Percentiles rank a stretch among this genome's conserved stretches.
Evolutionary conservation across 2,797 vertebrate genomes (phyloP).

Genomic region (Meriones psammophilus): DNA sequence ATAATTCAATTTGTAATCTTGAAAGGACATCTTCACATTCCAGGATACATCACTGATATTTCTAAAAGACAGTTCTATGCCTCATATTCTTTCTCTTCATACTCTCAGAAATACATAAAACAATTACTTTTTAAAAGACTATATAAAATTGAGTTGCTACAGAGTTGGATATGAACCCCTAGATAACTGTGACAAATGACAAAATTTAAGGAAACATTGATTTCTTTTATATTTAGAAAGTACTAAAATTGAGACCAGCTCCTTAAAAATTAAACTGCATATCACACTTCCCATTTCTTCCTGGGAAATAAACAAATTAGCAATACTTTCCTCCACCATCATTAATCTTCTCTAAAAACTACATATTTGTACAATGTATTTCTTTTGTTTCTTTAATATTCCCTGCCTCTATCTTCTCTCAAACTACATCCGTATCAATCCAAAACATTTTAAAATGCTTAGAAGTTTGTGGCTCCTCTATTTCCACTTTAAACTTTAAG

Average conservation of each 20-base stretch:
- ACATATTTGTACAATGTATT: conserved; percentile 87
- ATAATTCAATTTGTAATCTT: conserved; percentile 81
- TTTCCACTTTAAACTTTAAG: conserved; percentile 79
- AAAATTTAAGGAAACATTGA: conserved; percentile 81
- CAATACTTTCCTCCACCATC: conserved; percentile 84
- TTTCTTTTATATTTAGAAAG: conserved; percentile 86
- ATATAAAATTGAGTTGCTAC: conserved; percentile 77
- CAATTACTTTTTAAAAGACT: conserved; percentile 77
- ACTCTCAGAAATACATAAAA: conserved; percentile 85
- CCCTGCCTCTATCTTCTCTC: conserved; percentile 74
- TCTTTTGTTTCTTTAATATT: conserved; percentile 84
- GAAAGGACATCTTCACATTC: conserved; percentile 87
- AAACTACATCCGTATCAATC: conserved; percentile 68
- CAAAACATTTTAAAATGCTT: conserved; percentile 67
- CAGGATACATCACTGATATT: conserved; percentile 79
- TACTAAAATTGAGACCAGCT: conserved; percentile 90
- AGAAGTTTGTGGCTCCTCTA: conserved; percentile 81
- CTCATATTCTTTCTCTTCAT: conserved; percentile 85
- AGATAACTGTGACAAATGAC: conserved; percentile 83
- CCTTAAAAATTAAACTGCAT: conserved; percentile 90
- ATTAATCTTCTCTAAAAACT: conserved; percentile 87
- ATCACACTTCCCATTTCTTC: conserved; percentile 86
- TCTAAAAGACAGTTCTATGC: conserved; percentile 81
- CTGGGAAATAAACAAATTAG: conserved; percentile 89
- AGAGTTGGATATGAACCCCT: conserved; percentile 82